A percentile compares a stretch with the other conserved stretches of the same genome.
phyloP scores from a whole-genome alignment of 2,797 vertebrate species.

The Urophycis tenuis region DNA sequence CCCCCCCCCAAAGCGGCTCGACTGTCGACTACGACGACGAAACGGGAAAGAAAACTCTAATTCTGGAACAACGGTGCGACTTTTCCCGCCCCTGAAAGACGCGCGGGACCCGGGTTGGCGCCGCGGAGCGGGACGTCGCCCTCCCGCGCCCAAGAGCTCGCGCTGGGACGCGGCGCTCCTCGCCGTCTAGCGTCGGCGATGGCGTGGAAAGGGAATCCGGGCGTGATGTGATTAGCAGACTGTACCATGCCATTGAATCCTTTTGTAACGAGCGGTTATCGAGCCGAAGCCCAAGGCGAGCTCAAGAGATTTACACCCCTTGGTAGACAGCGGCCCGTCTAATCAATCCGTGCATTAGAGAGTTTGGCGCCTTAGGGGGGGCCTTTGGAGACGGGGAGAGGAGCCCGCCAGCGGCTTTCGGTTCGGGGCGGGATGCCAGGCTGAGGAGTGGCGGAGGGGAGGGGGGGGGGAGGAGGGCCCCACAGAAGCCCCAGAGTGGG shows the following conservation, averaged over 20 bases:
- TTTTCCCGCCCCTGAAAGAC: background rate
- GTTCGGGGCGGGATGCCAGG: background rate
- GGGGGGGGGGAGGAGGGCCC: background rate
- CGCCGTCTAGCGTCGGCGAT: background rate
- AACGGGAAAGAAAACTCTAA: background rate
- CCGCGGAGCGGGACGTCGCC: background rate
- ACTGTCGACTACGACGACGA: too few species aligned
- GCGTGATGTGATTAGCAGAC: background rate
- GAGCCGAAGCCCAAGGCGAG: background rate
- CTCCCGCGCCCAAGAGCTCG: too few species aligned
- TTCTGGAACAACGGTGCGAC: background rate
- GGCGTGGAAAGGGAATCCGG: background rate
- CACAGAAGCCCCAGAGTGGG: constrained; percentile 47
- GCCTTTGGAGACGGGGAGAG: background rate
- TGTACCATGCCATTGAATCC: background rate
- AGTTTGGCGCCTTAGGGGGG: background rate
- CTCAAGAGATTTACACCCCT: background rate
- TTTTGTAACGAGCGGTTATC: background rate
- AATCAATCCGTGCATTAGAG: background rate
- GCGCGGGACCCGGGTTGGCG: background rate
- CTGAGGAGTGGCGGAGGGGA: background rate
- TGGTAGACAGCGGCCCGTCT: background rate
- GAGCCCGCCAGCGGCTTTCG: constrained; percentile 17
- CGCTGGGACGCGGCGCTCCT: too few species aligned
- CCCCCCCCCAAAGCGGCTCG: too few species aligned